A percentile compares a stretch with the other conserved stretches of the same genome.
These are phyloP conservation scores for Atethmia centrago DNA, from an alignment of 2,888 invertebrate genomes.

Conservation along the genomic window DNA sequence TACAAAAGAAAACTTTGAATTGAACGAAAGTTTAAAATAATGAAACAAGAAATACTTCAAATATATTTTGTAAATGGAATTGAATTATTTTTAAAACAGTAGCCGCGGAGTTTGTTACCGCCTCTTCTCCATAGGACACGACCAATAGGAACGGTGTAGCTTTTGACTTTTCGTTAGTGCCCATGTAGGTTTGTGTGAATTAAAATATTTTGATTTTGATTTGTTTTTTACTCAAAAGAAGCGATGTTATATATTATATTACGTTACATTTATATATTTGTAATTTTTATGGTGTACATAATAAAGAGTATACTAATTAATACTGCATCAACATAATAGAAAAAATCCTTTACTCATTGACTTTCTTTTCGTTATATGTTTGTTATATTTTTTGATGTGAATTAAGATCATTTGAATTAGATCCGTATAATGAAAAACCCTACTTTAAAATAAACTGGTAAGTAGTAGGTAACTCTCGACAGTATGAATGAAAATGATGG, in stretches of 20 bases:
- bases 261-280: too few species aligned
- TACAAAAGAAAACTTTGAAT: background rate
- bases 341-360: too few species aligned
- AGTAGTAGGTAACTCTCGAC: background rate
- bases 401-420: background rate
- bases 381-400: too few species aligned
- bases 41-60: background rate
- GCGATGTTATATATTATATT: too few species aligned
- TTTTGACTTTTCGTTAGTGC: background rate
- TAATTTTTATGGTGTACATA: too few species aligned
- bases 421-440: background rate
- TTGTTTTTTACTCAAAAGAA: too few species aligned
- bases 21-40: conserved; percentile 4
- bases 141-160: background rate
- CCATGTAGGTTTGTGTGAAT: background rate
- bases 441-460: background rate
- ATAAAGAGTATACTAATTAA: too few species aligned
- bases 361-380: too few species aligned
- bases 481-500: background rate
- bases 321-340: too few species aligned
- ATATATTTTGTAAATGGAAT: background rate
- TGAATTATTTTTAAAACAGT: background rate
- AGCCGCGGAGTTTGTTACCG: background rate
- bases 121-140: background rate
- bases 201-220: too few species aligned